Evolutionary conservation across 2,113 vertebrate species (phyloP).

Genomic region (Thryonomys swinderianus): DNA sequence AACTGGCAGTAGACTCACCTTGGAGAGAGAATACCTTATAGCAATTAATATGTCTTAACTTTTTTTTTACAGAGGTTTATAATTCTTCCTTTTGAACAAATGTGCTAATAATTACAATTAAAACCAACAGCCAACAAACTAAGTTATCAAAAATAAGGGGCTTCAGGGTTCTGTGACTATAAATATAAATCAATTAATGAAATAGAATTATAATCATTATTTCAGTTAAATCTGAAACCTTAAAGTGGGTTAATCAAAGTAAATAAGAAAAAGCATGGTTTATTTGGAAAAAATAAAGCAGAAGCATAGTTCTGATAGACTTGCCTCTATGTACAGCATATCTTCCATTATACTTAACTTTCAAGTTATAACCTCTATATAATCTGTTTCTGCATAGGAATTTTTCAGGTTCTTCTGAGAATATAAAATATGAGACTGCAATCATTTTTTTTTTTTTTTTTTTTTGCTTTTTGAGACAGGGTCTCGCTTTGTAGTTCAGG

Average conservation of each 20-base stretch:
- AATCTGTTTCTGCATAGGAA: neutral
- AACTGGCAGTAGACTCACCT: neutral
- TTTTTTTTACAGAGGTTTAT: neutral
- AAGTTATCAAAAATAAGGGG: slow-evolving; percentile 25
- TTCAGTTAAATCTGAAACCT: slow-evolving; percentile 33
- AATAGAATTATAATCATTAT: neutral
- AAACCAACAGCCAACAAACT: neutral
- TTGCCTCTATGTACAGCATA: neutral
- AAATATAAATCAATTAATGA: slow-evolving; percentile 41
- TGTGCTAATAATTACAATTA: slow-evolving; percentile 46
- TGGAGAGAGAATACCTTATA: neutral
- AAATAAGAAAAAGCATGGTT: slow-evolving; percentile 11
- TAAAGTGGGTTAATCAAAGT: slow-evolving; percentile 1
- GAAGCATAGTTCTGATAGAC: neutral
- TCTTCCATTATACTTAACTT: slow-evolving; percentile 7
- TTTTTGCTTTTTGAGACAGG: too few relatives aligned
- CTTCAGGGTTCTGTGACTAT: neutral
- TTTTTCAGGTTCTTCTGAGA: slow-evolving; percentile 39
- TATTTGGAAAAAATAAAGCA: slow-evolving; percentile 23
- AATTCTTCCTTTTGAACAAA: neutral
- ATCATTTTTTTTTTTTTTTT: slow-evolving; percentile 47
- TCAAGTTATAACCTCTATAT: neutral
- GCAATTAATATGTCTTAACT: neutral
- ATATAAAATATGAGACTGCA: neutral
- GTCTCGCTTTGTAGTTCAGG: too few relatives aligned